Evolutionary conservation across 1,140 invertebrate genomes (phyloP).

Genomic region (Mercenaria mercenaria): DNA sequence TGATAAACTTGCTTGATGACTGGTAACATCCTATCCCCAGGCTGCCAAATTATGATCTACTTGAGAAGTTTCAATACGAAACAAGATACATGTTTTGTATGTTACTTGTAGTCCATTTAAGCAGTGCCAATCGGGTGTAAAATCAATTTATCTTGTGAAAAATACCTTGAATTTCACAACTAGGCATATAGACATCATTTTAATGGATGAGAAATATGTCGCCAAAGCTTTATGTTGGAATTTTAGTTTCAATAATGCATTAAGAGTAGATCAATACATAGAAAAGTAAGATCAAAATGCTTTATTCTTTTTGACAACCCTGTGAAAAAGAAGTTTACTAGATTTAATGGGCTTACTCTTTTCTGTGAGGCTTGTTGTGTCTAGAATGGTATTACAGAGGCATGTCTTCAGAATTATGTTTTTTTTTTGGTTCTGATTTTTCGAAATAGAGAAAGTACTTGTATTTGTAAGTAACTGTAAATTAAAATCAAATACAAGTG

Average conservation of each 20-base stretch:
- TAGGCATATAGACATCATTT: neutral
- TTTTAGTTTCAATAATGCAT: neutral
- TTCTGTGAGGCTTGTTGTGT: too few relatives aligned
- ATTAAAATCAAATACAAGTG: too few relatives aligned
- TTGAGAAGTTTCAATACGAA: neutral
- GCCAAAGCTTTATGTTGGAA: neutral
- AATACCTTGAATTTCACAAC: neutral
- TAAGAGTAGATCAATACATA: too few relatives aligned
- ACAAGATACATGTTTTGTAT: constrained; percentile 16
- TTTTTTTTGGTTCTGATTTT: too few relatives aligned
- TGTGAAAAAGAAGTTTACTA: too few relatives aligned
- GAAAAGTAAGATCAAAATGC: too few relatives aligned
- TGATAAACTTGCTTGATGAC: neutral
- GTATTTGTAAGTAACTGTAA: too few relatives aligned
- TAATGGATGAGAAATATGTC: neutral
- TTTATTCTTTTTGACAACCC: too few relatives aligned
- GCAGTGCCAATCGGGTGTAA: constrained; percentile 28
- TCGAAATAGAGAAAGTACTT: too few relatives aligned
- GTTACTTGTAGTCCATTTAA: constrained; percentile 24
- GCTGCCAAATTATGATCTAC: neutral
- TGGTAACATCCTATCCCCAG: neutral
- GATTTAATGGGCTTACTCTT: too few relatives aligned
- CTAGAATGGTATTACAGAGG: too few relatives aligned
- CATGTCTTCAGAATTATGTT: too few relatives aligned
- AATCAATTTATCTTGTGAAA: constrained; percentile 39